Percentiles rank a stretch among this genome's conserved stretches.
Conservation (phyloP, 2,797 vertebrate species). For the Mus minutoides region DNA sequence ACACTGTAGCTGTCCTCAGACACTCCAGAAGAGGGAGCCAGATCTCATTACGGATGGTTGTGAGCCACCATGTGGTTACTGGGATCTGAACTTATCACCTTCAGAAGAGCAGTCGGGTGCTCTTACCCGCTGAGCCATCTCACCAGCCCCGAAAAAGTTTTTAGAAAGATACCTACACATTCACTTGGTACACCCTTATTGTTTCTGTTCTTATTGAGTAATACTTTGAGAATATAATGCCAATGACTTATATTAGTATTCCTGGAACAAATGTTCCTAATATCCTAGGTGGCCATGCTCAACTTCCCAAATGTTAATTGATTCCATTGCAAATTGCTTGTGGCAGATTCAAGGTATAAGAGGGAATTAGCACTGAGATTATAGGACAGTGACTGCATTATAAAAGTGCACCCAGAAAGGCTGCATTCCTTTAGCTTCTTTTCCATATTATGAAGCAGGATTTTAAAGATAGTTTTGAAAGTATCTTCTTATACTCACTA, state of each 20-base stretch:
- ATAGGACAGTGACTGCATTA: slow-evolving; percentile 55
- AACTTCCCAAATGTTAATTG: slow-evolving; percentile 84
- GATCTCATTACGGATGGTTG: no score
- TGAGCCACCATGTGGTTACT: no score
- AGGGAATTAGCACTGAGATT: slow-evolving; percentile 44
- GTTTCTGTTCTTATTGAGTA: not conserved
- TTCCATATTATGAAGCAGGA: not conserved
- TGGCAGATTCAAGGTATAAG: slow-evolving; percentile 71
- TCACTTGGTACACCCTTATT: not conserved
- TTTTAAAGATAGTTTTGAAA: not conserved
- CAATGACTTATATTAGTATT: slow-evolving; percentile 73
- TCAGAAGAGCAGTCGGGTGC: no score
- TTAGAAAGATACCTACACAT: not conserved
- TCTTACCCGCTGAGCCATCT: no score
- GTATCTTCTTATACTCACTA: not conserved
- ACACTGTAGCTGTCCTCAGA: no score
- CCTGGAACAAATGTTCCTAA: slow-evolving; percentile 80
- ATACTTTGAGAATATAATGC: not conserved
- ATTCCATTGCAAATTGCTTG: slow-evolving; percentile 72
- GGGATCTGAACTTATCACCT: no score
- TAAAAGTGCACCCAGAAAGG: slow-evolving; percentile 22
- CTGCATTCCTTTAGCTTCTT: not conserved
- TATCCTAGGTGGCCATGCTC: slow-evolving; percentile 70
- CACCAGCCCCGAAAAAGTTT: not conserved
- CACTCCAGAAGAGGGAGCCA: no score